Conservation (phyloP, 23 tunicate genomes). For the Diplosoma virens region DNA sequence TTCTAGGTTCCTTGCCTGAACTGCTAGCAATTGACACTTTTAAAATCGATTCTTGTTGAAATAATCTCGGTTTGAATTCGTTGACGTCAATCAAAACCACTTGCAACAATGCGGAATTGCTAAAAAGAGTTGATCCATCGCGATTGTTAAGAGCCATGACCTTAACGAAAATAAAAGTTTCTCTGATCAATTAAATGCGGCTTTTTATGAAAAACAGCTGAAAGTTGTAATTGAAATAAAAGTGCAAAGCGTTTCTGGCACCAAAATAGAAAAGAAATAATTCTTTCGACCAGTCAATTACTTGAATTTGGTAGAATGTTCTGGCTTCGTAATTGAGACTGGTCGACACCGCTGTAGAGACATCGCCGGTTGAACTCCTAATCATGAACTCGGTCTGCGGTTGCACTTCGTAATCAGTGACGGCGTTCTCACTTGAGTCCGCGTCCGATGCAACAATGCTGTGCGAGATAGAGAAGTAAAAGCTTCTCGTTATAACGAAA, state of each 20-base stretch:
- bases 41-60: background rate
- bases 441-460: slow-evolving; percentile 53
- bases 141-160: slow-evolving; percentile 14
- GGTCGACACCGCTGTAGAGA: slow-evolving; percentile 23
- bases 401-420: slow-evolving; percentile 24
- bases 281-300: no score
- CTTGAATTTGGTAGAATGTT: slow-evolving; percentile 24
- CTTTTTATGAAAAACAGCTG: no score
- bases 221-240: no score
- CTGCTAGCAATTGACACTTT: background rate
- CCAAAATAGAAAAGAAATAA: no score
- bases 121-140: background rate
- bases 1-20: slow-evolving; percentile 32
- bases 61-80: slow-evolving; percentile 54
- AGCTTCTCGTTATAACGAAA: no score
- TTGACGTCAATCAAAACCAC: slow-evolving; percentile 42
- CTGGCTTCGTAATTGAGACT: slow-evolving; percentile 51
- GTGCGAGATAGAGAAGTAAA: background rate
- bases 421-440: slow-evolving; percentile 52
- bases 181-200: no score
- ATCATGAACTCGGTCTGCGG: slow-evolving; percentile 17
- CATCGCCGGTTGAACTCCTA: slow-evolving; percentile 54
- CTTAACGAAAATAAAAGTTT: background rate
- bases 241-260: no score
- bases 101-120: slow-evolving; percentile 2